Percentiles rank a stretch among this genome's conserved stretches.
Evolutionary conservation across 2,888 invertebrate species (phyloP).

Genomic region (Athripsodes cinereus): DNA sequence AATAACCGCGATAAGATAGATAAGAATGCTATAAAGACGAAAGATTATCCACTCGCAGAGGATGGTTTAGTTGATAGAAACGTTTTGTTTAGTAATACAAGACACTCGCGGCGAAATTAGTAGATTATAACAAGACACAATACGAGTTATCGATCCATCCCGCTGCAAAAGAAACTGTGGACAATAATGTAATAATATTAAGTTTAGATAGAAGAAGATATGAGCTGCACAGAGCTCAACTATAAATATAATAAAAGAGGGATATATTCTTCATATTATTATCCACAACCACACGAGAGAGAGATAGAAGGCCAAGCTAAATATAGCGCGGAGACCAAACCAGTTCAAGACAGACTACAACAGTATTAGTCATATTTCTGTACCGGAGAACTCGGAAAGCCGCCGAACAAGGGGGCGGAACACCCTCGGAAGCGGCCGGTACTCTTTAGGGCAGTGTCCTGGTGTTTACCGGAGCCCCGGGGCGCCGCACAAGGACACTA

Average conservation of each 20-base stretch:
- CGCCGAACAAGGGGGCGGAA: too few species aligned
- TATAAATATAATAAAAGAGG: neutral
- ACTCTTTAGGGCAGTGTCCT: neutral
- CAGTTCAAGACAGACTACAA: neutral
- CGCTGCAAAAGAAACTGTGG: neutral
- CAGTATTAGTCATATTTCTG: too few species aligned
- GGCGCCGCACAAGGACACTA: slow-evolving; percentile 8
- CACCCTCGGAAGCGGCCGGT: too few species aligned
- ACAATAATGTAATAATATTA: neutral
- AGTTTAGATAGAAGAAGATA: neutral
- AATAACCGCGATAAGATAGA: too few species aligned
- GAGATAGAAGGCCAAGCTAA: neutral
- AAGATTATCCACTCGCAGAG: neutral
- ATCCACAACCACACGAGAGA: neutral
- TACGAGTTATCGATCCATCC: neutral
- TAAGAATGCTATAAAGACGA: too few species aligned
- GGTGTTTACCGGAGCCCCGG: neutral
- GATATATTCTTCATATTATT: neutral
- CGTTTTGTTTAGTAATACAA: neutral
- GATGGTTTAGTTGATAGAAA: neutral
- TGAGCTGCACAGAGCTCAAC: neutral
- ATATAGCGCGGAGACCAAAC: slow-evolving; percentile 1
- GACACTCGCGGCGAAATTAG: neutral
- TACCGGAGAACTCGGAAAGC: too few species aligned
- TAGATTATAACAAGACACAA: neutral